Conservation (phyloP, 2,113 vertebrate genomes). For the Ageneiosus marmoratus region DNA sequence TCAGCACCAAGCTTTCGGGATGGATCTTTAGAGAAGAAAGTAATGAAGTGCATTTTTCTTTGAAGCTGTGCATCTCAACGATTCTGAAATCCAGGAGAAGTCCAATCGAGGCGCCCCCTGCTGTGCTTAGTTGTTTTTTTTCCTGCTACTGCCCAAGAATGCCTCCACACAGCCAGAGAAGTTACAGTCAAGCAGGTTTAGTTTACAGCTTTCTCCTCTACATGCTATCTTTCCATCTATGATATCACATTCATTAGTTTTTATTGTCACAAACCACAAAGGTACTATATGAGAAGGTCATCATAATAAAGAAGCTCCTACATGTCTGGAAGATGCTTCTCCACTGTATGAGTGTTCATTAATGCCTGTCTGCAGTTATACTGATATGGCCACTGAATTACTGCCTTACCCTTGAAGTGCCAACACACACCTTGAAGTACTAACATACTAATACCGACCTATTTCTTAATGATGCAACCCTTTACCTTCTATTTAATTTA, state of each 20-base stretch:
- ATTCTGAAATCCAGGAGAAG: background rate
- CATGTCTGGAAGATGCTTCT: background rate
- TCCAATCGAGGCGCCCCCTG: background rate
- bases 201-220: background rate
- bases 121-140: background rate
- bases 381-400: slow-evolving; percentile 4
- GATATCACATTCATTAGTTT: slow-evolving; percentile 4
- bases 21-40: slow-evolving; percentile 11
- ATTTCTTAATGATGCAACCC: background rate
- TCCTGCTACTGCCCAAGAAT: background rate
- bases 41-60: slow-evolving; percentile 1
- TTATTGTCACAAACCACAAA: slow-evolving; percentile 30
- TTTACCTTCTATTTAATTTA: background rate
- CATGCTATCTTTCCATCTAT: background rate
- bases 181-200: background rate
- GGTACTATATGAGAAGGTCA: slow-evolving; percentile 4
- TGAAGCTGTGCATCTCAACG: background rate
- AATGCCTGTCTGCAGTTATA: background rate
- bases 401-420: background rate
- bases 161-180: background rate
- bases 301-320: slow-evolving; percentile 21
- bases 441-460: background rate
- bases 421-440: background rate
- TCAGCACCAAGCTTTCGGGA: background rate
- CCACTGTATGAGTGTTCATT: slow-evolving; percentile 1